Evolutionary conservation across 2,888 invertebrate genomes (phyloP).

Genomic region (Morpho deidamia): DNA sequence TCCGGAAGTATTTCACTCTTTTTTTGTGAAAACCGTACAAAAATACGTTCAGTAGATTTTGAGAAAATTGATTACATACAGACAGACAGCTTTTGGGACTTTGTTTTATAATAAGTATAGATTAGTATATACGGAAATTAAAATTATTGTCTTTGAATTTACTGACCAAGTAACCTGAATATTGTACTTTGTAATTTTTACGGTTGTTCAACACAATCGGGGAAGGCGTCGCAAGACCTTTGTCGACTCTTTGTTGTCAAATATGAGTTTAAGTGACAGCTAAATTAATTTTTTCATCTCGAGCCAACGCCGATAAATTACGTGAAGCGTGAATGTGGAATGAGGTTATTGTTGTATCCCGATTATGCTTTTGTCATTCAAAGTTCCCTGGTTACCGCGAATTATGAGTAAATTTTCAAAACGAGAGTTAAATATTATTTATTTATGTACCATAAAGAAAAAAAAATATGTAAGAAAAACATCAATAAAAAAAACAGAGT

Average conservation of each 20-base stretch:
- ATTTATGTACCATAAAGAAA: too few relatives aligned
- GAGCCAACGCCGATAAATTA: constrained; percentile 3
- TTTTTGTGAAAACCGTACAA: too few relatives aligned
- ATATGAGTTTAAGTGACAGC: constrained; percentile 1
- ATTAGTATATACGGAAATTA: too few relatives aligned
- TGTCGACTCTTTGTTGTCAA: constrained; percentile 2
- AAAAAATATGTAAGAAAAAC: too few relatives aligned
- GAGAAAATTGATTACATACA: too few relatives aligned
- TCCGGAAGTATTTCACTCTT: too few relatives aligned
- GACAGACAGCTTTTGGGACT: too few relatives aligned
- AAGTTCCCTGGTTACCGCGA: not conserved
- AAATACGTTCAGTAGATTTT: too few relatives aligned
- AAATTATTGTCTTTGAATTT: not conserved
- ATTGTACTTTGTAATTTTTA: constrained; percentile 3
- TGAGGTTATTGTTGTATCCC: not conserved
- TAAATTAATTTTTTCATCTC: constrained; percentile 5
- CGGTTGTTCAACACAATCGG: not conserved
- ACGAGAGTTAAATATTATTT: too few relatives aligned
- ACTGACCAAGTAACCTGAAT: not conserved
- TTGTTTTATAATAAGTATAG: too few relatives aligned
- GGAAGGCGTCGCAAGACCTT: not conserved
- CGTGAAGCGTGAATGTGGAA: not conserved
- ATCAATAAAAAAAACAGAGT: too few relatives aligned
- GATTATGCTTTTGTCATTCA: not conserved
- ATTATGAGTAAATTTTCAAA: too few relatives aligned